A percentile compares a stretch with the other conserved stretches of the same genome.
Conservation (phyloP, 2,888 invertebrate species). For the Melinopterus prodromus region DNA sequence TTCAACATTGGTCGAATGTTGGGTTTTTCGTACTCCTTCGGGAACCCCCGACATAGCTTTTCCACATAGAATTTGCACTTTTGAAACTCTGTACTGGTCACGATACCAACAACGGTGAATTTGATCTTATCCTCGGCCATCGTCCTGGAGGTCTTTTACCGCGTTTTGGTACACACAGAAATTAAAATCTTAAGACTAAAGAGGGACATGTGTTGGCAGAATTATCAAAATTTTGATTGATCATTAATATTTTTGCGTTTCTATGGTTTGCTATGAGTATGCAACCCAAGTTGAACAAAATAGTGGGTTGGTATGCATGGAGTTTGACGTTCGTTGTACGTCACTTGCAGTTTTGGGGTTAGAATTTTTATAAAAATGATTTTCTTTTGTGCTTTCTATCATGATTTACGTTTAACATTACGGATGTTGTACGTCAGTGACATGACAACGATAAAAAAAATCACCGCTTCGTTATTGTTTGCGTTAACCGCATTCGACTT, state of each 20-base stretch:
- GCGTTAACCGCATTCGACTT: not conserved
- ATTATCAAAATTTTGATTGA: conserved; percentile 1
- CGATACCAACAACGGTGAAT: conserved; percentile 53
- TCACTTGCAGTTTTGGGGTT: too few species aligned
- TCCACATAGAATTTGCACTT: conserved; percentile 51
- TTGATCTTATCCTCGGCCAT: conserved; percentile 38
- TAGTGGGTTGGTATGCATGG: not conserved
- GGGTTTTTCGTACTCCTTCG: conserved; percentile 51
- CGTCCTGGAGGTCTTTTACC: not conserved
- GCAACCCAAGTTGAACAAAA: not conserved
- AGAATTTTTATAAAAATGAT: too few species aligned
- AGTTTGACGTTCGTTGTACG: too few species aligned
- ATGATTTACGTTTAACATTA: too few species aligned
- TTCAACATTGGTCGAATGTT: conserved; percentile 54
- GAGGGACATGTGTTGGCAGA: not conserved
- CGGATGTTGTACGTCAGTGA: not conserved
- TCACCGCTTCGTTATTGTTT: not conserved
- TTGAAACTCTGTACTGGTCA: conserved; percentile 55
- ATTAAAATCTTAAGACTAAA: not conserved
- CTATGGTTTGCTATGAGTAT: not conserved
- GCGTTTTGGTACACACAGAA: not conserved
- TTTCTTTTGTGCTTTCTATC: too few species aligned
- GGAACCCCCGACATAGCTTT: conserved; percentile 49
- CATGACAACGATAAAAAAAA: not conserved
- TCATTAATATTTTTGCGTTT: not conserved